Base-by-base conservation (phyloP, 2,888 invertebrate genomes). In the Bugulina stolonifera region DNA sequence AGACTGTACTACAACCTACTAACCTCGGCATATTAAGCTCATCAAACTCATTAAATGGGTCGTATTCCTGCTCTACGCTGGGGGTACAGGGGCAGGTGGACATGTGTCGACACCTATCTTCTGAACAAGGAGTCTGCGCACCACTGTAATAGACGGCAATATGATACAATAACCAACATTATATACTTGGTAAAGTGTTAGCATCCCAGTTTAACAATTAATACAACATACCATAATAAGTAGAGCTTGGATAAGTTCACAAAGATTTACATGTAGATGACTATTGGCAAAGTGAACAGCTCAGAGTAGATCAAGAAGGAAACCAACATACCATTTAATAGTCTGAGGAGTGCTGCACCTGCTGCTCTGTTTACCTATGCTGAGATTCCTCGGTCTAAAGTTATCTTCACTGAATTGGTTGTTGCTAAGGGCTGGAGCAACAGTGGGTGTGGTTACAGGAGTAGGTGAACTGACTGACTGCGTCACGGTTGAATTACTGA, bases 301-400 rank as follows among this genome's bases (percentile, higher is more conserved):
- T n/a, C n/a, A n/a, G n/a, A n/a, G n/a, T n/a, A n/a, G n/a, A n/a
- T n/a, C n/a, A n/a, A n/a, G n/a, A n/a, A n/a, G n/a, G n/a, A n/a
- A n/a, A 43, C 18, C 10, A 43, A 5, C 43, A 10, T 43, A 43
- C 43, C 43, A 5, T 43, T 43, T 43, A 10, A 64, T 34, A 64
- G 64, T 64, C 64, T 64, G 64, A 64, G 64, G 64, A 32, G 64
- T 64, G 32, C 64, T 64, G 64, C 64, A 64, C 64, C 64, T 2
- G 32, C 64, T 64, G 64, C 64, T 64, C 64, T 64, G 64, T 32
- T 64, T 64, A 18, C 64, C 64, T 64, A 64, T n/a, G 32, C 64
- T 64, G 10, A 64, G 29, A 64, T 64, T 64, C 18, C 64, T 2
- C 5, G 29, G 32, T 32, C 64, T 27, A 32, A 64, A 64, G 5